These are phyloP conservation scores for Hippocampus kuda DNA, from an alignment of 2,797 vertebrate genomes.

Conservation along the genomic window DNA sequence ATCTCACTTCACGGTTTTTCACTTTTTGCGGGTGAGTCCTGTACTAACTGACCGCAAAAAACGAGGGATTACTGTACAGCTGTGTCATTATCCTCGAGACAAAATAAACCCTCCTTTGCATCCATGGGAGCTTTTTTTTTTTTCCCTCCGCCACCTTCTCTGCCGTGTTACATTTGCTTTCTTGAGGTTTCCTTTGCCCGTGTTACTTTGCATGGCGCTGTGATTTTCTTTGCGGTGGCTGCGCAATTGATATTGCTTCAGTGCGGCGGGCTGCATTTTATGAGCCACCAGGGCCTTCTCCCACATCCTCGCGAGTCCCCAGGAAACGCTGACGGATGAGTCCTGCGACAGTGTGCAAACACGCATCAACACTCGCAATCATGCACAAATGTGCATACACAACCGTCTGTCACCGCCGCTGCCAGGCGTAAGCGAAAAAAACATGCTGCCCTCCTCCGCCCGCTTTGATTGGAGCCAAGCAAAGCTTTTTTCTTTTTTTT, in stretches of 20 bases:
- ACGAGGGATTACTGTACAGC: background rate
- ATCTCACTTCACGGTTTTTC: too few relatives aligned
- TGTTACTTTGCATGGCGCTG: conserved; percentile 32
- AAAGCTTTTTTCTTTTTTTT: conserved; percentile 60
- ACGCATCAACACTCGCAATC: conserved; percentile 17
- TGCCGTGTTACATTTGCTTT: background rate
- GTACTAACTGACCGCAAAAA: too few relatives aligned
- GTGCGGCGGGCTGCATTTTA: conserved; percentile 51
- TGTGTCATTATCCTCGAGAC: background rate
- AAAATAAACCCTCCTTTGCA: conserved; percentile 18
- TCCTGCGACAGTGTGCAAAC: conserved; percentile 26
- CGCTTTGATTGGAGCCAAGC: conserved; percentile 61
- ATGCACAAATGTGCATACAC: conserved; percentile 20
- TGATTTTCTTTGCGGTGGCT: conserved; percentile 44
- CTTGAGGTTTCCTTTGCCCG: conserved; percentile 12
- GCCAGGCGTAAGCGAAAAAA: conserved; percentile 47
- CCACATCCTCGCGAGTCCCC: conserved; percentile 42
- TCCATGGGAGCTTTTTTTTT: conserved; percentile 30
- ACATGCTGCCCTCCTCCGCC: conserved; percentile 36
- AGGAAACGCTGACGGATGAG: conserved; percentile 63
- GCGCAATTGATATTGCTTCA: conserved; percentile 51
- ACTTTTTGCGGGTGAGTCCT: too few relatives aligned
- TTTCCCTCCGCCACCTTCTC: conserved; percentile 2
- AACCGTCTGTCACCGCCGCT: conserved; percentile 39
- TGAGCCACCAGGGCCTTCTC: conserved; percentile 60